Base-by-base conservation (phyloP, 2,113 vertebrate species). In the Corynorhinus townsendii region DNA sequence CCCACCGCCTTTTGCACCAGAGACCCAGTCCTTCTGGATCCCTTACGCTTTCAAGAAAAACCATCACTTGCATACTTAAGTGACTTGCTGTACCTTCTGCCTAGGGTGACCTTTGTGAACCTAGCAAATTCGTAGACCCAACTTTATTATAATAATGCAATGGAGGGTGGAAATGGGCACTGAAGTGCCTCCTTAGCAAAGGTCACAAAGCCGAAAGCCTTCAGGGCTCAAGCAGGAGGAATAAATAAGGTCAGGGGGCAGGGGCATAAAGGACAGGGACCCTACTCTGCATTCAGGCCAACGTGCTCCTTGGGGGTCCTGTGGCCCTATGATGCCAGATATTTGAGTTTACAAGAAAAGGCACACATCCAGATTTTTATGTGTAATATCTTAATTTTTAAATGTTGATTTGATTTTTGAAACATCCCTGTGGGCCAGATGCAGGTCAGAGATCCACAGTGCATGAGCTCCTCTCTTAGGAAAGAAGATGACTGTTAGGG, bases 111-210 rank as follows among this genome's bases (percentile, higher is more conserved):
- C 43, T 68, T 49, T 59, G 45, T 6, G 16, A 89, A 38, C 52
- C 59, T 62, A 49, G 72, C 43, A 68, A 66, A 90, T 79, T 82
- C 45, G 38, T 54, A 66, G 81, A 79, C 66, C 45, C 40, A 82
- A 8, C 3, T 52, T 93, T 16, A 24, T 56, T 49, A 49, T 56
- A 76, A 47, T 47, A 73, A 68, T 24, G 35, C 28, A 24, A 4
- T 10, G 30, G 35, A 75, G 43, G 19, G 38, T 84, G 72, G 80
- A 40, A 86, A 83, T 19, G 24, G 64, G 40, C 54, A 26, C 59
- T n/a, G 71, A 96, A 87, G 76, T 73, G 82, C 28, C 30, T 79
- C 35, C 35, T 90, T 80, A 40, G 45, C 54, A 69, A 95, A 90
- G 38, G 28, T 77, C 73, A 90, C 47, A 45, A 40, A 83, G 22